These are phyloP conservation scores for Hippasteria phrygiana DNA, from an alignment of 53 echinoderm and acorn worm genomes.

Conservation along the genomic window DNA sequence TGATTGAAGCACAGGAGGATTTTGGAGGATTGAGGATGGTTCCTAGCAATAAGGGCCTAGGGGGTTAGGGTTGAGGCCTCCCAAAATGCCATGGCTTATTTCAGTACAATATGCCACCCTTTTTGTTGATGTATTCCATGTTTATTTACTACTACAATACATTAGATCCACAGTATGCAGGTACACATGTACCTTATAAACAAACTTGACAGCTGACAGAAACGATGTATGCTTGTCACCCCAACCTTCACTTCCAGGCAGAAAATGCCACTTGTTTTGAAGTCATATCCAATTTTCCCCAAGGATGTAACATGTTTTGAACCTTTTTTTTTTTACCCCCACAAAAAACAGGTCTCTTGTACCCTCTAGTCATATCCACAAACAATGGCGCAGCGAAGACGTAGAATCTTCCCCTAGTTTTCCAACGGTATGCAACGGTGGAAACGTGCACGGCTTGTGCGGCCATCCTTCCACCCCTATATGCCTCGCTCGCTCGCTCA, in stretches of 20 bases:
- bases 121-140: too few relatives aligned
- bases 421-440: too few relatives aligned
- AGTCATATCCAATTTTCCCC: background rate
- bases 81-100: too few relatives aligned
- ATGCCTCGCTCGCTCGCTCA: background rate
- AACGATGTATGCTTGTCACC: background rate
- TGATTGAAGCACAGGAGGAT: too few relatives aligned
- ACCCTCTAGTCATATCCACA: background rate
- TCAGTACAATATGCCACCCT: too few relatives aligned
- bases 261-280: conserved; percentile 28
- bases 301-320: conserved; percentile 14
- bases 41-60: too few relatives aligned
- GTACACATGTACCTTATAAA: too few relatives aligned
- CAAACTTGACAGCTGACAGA: background rate
- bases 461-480: background rate
- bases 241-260: background rate
- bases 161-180: too few relatives aligned
- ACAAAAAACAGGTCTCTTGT: conserved; percentile 19
- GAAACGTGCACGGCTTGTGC: background rate
- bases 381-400: background rate
- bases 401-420: background rate
- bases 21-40: too few relatives aligned
- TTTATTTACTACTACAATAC: too few relatives aligned
- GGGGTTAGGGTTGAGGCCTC: too few relatives aligned
- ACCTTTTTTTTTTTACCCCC: background rate